Conservation (phyloP, 2,113 vertebrate genomes). For the Barnardius zonarius region DNA sequence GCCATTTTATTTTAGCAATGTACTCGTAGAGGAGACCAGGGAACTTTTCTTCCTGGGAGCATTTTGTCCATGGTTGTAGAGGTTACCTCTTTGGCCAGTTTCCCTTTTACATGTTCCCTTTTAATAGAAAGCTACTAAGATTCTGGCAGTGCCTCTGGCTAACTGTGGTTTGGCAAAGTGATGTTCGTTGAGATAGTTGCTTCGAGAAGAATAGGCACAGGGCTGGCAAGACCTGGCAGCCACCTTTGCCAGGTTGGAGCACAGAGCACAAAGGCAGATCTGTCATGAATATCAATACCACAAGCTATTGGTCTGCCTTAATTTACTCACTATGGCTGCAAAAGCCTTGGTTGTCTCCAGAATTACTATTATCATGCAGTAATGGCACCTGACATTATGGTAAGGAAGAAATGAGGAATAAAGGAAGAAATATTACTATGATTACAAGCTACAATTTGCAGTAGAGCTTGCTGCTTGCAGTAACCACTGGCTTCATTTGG, state of each 20-base stretch:
- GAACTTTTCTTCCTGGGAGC: neutral
- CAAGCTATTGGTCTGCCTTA: neutral
- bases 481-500: neutral
- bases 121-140: neutral
- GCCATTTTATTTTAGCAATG: neutral
- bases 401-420: neutral
- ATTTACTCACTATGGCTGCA: neutral
- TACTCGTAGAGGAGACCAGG: neutral
- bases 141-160: neutral
- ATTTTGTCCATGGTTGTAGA: neutral
- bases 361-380: neutral
- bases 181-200: neutral
- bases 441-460: neutral
- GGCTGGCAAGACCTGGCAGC: neutral
- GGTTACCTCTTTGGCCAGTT: neutral
- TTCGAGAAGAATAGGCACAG: neutral
- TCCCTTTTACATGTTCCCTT: neutral
- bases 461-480: neutral
- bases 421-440: neutral
- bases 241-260: neutral
- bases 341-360: neutral
- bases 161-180: neutral
- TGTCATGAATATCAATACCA: neutral
- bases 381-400: neutral
- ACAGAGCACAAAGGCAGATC: neutral